A percentile compares a stretch with the other conserved stretches of the same genome.
Evolutionary conservation across 2,113 vertebrate species (phyloP).

Genomic region (Etheostoma cragini): DNA sequence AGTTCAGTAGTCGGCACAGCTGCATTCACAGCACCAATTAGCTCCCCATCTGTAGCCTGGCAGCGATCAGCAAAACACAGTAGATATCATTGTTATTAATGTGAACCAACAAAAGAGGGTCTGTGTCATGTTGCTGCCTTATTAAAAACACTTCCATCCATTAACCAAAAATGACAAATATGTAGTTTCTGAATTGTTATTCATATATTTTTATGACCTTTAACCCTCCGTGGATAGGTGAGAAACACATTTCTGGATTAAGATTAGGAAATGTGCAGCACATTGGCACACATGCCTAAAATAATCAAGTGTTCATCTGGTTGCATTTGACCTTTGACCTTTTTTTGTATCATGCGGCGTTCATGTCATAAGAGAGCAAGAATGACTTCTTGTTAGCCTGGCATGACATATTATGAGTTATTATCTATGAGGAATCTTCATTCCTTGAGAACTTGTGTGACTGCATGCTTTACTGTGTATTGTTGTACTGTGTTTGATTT

Average conservation of each 20-base stretch:
- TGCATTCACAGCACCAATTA: slow-evolving; percentile 79
- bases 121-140: slow-evolving; percentile 30
- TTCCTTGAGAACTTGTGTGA: background rate
- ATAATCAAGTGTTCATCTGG: background rate
- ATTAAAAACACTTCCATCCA: slow-evolving; percentile 6
- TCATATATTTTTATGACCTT: background rate
- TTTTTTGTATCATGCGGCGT: background rate
- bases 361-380: slow-evolving; percentile 11
- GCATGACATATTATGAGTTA: slow-evolving; percentile 10
- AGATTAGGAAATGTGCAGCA: background rate
- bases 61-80: slow-evolving; percentile 21
- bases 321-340: slow-evolving; percentile 18
- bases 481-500: slow-evolving; percentile 7
- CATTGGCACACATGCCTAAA: background rate
- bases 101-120: slow-evolving; percentile 41
- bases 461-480: slow-evolving; percentile 35
- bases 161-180: background rate
- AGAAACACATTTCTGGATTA: background rate
- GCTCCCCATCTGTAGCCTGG: slow-evolving; percentile 79
- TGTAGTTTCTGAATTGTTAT: background rate
- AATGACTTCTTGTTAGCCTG: background rate
- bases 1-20: slow-evolving; percentile 72
- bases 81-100: slow-evolving; percentile 53
- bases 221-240: background rate
- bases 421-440: background rate